phyloP scores from a whole-genome alignment of 2,797 vertebrate species.

The Acanthis flammea region DNA sequence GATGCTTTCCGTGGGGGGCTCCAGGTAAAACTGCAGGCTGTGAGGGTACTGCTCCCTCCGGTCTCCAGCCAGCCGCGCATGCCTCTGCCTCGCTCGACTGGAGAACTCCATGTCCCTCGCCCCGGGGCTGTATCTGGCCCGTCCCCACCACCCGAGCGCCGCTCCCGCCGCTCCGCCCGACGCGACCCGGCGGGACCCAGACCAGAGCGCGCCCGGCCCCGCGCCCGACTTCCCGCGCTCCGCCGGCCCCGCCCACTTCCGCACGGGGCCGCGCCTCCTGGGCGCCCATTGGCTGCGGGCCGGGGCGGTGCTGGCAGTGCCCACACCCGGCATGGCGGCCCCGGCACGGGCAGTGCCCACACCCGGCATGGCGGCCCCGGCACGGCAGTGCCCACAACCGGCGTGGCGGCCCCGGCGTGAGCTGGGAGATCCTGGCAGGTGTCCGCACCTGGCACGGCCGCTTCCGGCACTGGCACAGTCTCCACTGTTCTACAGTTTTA shows the following conservation, averaged over 20 bases:
- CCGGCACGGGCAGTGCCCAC: rapidly evolving
- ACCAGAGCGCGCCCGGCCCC: rapidly evolving
- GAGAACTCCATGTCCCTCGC: constrained; percentile 63
- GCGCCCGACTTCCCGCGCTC: background rate
- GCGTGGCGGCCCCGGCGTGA: rapidly evolving
- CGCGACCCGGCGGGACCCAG: rapidly evolving
- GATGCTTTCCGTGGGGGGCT: constrained; percentile 89
- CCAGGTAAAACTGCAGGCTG: constrained; percentile 88
- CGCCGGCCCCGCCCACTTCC: background rate
- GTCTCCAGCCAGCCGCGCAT: background rate
- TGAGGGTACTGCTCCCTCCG: constrained; percentile 80
- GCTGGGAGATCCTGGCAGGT: too few species aligned
- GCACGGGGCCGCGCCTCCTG: background rate
- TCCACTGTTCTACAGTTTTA: rapidly evolving
- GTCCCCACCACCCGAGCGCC: too few species aligned
- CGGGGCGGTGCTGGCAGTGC: rapidly evolving
- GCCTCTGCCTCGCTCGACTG: constrained; percentile 50
- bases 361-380: rapidly evolving
- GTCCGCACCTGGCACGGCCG: rapidly evolving
- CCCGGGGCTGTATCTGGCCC: rapidly evolving
- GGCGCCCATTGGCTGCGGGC: background rate
- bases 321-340: rapidly evolving
- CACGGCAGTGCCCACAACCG: rapidly evolving
- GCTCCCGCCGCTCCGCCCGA: background rate
- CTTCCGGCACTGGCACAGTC: rapidly evolving